These are phyloP conservation scores for Setipinna tenuifilis DNA, from an alignment of 2,797 vertebrate species.

Conservation along the genomic window DNA sequence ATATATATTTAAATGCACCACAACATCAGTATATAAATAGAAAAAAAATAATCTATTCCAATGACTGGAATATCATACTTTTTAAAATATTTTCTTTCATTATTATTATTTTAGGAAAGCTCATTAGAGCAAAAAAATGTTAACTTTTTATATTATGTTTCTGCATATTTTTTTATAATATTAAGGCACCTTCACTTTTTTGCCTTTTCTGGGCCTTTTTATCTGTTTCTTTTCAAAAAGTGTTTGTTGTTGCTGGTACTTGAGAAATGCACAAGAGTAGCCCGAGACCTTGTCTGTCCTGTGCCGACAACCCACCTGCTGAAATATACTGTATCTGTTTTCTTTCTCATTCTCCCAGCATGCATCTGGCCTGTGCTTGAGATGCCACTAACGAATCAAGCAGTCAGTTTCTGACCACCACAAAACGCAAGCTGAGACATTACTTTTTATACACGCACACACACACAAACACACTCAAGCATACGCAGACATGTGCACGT, in stretches of 20 bases:
- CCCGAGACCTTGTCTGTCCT: conserved; percentile 29
- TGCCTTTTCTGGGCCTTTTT: conserved; percentile 26
- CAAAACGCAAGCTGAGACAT: not conserved
- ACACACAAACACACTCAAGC: not conserved
- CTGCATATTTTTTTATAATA: not conserved
- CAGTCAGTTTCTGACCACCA: conserved; percentile 63
- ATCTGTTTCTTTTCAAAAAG: conserved; percentile 11
- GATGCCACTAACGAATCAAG: conserved; percentile 60
- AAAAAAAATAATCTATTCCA: too few species aligned
- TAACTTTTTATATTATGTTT: too few species aligned
- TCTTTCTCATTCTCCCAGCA: conserved; percentile 53
- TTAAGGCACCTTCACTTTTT: not conserved
- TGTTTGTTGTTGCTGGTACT: not conserved
- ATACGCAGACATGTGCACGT: not conserved
- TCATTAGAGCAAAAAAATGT: too few species aligned
- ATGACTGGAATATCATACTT: too few species aligned
- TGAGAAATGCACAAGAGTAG: too few species aligned
- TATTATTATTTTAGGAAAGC: too few species aligned
- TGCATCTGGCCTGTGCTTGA: conserved; percentile 47
- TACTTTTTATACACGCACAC: not conserved
- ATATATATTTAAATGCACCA: too few species aligned
- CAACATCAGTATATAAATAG: too few species aligned
- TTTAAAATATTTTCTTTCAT: too few species aligned
- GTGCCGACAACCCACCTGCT: conserved; percentile 52
- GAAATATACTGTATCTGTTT: conserved; percentile 58